Percentiles rank a stretch among this genome's conserved stretches.
Evolutionary conservation across 1,140 invertebrate species (phyloP).

Genomic region (Melanaphis sacchari): DNA sequence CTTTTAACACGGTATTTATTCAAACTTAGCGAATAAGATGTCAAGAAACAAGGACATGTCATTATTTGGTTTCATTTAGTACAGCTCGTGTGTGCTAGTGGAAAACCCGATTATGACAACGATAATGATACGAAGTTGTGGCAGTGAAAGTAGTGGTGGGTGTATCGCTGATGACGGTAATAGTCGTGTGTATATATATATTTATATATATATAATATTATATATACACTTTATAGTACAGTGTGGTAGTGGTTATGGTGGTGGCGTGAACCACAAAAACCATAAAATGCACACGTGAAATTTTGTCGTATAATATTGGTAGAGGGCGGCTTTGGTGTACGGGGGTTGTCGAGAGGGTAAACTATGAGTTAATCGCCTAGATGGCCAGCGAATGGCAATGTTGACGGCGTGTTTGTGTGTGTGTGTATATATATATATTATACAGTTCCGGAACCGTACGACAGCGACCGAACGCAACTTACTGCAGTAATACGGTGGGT

Average conservation of each 20-base stretch:
- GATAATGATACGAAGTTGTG: slow-evolving; percentile 11
- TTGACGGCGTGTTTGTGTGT: background rate
- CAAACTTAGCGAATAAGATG: background rate
- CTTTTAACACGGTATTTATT: background rate
- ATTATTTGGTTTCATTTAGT: background rate
- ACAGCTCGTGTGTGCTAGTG: background rate
- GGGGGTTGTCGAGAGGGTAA: background rate
- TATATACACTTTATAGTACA: background rate
- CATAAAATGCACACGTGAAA: slow-evolving; percentile 49
- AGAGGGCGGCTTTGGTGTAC: background rate
- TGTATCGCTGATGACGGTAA: background rate
- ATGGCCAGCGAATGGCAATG: background rate
- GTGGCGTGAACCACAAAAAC: slow-evolving; percentile 15
- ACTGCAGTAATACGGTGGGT: background rate
- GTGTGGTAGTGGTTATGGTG: background rate
- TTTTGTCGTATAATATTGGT: slow-evolving; percentile 1
- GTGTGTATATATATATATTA: background rate
- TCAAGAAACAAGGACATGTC: background rate
- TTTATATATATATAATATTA: background rate
- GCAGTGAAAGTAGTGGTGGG: background rate
- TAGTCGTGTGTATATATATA: slow-evolving; percentile 17
- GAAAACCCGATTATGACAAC: background rate
- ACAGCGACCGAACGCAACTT: background rate
- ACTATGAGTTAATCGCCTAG: slow-evolving; percentile 40
- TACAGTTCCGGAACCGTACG: background rate